A percentile compares a stretch with the other conserved stretches of the same genome.
phyloP scores from a whole-genome alignment of 2,888 invertebrate genomes.

The Microplitis deprimator region DNA sequence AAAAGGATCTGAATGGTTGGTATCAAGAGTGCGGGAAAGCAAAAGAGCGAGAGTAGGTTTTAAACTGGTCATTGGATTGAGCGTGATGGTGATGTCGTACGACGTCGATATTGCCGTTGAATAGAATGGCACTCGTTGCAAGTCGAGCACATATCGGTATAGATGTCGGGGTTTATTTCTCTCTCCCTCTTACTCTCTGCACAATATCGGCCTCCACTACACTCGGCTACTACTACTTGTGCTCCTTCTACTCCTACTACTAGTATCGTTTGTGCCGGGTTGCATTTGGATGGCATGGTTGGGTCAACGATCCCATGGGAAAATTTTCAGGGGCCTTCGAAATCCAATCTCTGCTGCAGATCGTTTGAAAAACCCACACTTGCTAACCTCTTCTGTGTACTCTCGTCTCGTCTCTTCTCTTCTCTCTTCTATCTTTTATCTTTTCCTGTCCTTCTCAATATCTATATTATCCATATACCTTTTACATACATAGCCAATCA shows the following conservation, averaged over 20 bases:
- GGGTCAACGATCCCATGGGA: slow-evolving; percentile 38
- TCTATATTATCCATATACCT: too few species aligned
- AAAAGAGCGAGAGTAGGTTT: slow-evolving; percentile 46
- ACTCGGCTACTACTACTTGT: too few species aligned
- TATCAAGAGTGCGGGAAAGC: slow-evolving; percentile 3
- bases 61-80: slow-evolving; percentile 58
- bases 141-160: slow-evolving; percentile 28
- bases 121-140: slow-evolving; percentile 44
- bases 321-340: slow-evolving; percentile 39
- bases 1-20: slow-evolving; percentile 12
- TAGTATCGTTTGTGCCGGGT: neutral
- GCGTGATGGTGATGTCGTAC: slow-evolving; percentile 54
- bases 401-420: too few species aligned
- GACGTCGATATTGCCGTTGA: slow-evolving; percentile 56
- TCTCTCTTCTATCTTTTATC: too few species aligned
- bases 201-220: too few species aligned
- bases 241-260: too few species aligned
- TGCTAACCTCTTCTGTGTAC: too few species aligned
- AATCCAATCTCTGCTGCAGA: slow-evolving; percentile 17
- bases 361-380: slow-evolving; percentile 15
- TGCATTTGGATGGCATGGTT: slow-evolving; percentile 8
- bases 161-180: slow-evolving; percentile 19
- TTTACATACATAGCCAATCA: slow-evolving; percentile 15
- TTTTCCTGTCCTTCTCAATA: too few species aligned
- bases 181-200: neutral